These are phyloP conservation scores for Clarias pachynema DNA, from an alignment of 2,797 vertebrate species.

Conservation along the genomic window DNA sequence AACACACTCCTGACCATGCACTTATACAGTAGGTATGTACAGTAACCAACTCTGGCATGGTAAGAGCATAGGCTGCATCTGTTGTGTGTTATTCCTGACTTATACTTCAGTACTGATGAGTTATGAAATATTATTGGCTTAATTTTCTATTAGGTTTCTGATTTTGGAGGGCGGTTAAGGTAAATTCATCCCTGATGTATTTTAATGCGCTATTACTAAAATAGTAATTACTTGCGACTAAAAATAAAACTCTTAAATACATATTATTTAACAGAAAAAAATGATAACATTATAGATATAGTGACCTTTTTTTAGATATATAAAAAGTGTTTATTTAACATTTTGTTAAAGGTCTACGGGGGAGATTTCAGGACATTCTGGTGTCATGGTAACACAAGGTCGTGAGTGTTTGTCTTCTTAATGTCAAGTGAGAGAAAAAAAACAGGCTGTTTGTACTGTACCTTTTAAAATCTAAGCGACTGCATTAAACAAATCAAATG, in stretches of 20 bases:
- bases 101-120: not conserved
- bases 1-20: no score
- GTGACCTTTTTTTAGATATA: no score
- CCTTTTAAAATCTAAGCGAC: not conserved
- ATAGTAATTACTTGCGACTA: not conserved
- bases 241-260: not conserved
- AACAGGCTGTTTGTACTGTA: not conserved
- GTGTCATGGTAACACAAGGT: constrained; percentile 1
- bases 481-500: not conserved
- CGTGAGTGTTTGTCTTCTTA: not conserved
- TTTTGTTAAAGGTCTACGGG: not conserved
- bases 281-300: no score
- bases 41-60: no score
- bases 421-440: not conserved
- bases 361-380: not conserved
- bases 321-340: not conserved
- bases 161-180: not conserved
- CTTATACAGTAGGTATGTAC: no score
- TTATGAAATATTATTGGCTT: not conserved
- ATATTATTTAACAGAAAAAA: not conserved
- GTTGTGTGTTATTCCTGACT: not conserved
- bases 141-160: not conserved
- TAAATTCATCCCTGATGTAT: not conserved
- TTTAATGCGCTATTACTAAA: no score
- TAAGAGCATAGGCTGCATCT: not conserved